phyloP scores from a whole-genome alignment of 2,797 vertebrate species.

The Crenuchus spilurus region DNA sequence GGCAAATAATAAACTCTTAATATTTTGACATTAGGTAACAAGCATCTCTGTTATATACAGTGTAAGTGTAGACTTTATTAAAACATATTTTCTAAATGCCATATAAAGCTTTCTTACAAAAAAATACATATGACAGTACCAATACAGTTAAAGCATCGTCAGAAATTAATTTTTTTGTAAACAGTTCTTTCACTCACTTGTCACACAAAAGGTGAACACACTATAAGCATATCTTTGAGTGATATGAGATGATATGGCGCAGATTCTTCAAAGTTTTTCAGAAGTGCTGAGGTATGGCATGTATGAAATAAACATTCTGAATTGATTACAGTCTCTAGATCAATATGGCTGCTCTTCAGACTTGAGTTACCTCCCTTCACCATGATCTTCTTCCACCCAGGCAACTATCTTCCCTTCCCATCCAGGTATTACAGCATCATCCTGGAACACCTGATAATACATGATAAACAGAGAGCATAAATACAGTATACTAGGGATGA shows the following conservation, averaged over 20 bases:
- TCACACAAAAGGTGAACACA: constrained; percentile 10
- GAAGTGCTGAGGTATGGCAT: constrained; percentile 46
- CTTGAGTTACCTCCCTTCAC: constrained; percentile 81
- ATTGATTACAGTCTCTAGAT: neutral
- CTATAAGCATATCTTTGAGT: neutral
- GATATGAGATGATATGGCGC: neutral
- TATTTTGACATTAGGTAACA: neutral
- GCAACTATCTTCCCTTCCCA: constrained; percentile 99
- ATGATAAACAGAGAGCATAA: neutral
- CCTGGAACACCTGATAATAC: constrained; percentile 87
- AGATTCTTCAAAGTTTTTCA: constrained; percentile 15
- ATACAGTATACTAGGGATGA: no score
- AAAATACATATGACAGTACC: constrained; percentile 10
- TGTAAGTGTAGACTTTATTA: neutral
- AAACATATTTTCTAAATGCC: constrained; percentile 11
- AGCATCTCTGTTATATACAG: constrained; percentile 1
- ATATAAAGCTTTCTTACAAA: constrained; percentile 9
- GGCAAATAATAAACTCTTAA: neutral
- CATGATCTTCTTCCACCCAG: constrained; percentile 97
- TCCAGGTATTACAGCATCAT: constrained; percentile 92
- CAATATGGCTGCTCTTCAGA: neutral
- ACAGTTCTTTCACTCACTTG: constrained; percentile 28
- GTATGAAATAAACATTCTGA: constrained; percentile 15
- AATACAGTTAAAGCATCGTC: constrained; percentile 21
- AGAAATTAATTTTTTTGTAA: constrained; percentile 27